Base-by-base conservation (phyloP, 1,140 invertebrate species). In the Drosophila paulistorum region DNA sequence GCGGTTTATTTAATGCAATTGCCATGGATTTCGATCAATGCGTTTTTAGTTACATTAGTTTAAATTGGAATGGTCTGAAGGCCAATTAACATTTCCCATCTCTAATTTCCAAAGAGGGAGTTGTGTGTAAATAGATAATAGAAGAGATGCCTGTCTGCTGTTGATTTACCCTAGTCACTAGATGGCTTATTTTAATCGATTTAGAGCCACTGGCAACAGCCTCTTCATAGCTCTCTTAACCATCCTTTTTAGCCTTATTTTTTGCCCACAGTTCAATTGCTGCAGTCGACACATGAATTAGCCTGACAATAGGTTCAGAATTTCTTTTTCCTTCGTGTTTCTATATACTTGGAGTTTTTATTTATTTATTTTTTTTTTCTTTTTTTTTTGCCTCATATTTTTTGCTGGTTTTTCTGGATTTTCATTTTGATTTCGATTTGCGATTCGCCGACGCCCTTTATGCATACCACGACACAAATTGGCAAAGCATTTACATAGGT, bases 201-300 rank as follows among this genome's bases (percentile, higher is more conserved):
- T 89, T 78, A 78, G 45, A 51, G 17, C 14, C 45, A 48, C 7
- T 23, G 45, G 70, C 68, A 39, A 39, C 37, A 82, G 79, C 65
- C 35, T 58, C 70, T 55, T 30, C 20, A 10, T 37, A 9, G 35
- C 35, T 37, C 11, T 39, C 37, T 39, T 13, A 39, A 13, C 10
- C 37, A 13, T 1, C 37, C 37, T 11, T 39, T 39, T 39, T 11
- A 13, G 37, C 37, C 37, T 11, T 39, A 10, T 3, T 39, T 39
- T 11, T 11, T 11, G 26, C 26, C 62, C 59, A 39, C 65, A 76
- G 63, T 11, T 67, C 68, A 68, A 58, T 68, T 86, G 73, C 84
- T 87, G 84, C 80, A 89, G 68, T 60, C 84, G 84, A 87, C 84
- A 87, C 84, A 87, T 89, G 84, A 87, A 89, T 87, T 87, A 87